These are phyloP conservation scores for Sebastes oblongus DNA, from an alignment of 2,797 vertebrate species.

Conservation along the genomic window DNA sequence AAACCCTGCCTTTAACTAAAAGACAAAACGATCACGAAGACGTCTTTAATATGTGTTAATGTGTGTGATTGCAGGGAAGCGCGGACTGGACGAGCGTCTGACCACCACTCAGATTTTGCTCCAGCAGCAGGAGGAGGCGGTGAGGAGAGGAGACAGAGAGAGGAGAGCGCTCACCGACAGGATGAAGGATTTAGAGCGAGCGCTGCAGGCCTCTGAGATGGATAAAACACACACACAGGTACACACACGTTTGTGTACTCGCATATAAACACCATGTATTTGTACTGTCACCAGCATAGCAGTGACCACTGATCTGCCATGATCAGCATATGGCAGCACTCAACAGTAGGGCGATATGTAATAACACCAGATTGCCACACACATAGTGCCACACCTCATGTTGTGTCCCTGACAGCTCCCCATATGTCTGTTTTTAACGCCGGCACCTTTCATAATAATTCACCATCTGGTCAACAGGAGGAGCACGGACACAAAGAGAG, in stretches of 20 bases:
- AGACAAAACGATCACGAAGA: neutral
- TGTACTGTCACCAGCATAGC: conserved; percentile 19
- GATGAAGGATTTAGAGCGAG: conserved; percentile 84
- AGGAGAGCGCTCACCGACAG: conserved; percentile 81
- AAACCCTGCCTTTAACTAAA: neutral
- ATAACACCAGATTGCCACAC: conserved; percentile 72
- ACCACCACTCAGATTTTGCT: conserved; percentile 82
- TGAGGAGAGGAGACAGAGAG: conserved; percentile 84
- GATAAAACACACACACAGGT: conserved; percentile 87
- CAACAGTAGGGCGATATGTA: conserved; percentile 8
- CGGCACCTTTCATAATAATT: conserved; percentile 28
- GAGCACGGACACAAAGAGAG: conserved; percentile 17
- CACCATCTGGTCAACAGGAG: conserved; percentile 29
- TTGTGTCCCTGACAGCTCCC: conserved; percentile 31
- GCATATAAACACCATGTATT: neutral
- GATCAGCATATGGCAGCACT: conserved; percentile 58
- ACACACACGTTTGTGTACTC: conserved; percentile 4
- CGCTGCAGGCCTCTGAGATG: conserved; percentile 73
- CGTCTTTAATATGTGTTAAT: neutral
- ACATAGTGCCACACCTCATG: conserved; percentile 18
- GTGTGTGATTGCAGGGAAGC: conserved; percentile 77
- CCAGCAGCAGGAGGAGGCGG: conserved; percentile 86
- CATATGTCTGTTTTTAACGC: conserved; percentile 46
- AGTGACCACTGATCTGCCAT: conserved; percentile 10
- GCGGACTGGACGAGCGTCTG: conserved; percentile 79